Evolutionary conservation across 2,888 invertebrate species (phyloP), one percentile per base, ranked within the genome.

Genomic region (Chaitophorus viminalis): DNA sequence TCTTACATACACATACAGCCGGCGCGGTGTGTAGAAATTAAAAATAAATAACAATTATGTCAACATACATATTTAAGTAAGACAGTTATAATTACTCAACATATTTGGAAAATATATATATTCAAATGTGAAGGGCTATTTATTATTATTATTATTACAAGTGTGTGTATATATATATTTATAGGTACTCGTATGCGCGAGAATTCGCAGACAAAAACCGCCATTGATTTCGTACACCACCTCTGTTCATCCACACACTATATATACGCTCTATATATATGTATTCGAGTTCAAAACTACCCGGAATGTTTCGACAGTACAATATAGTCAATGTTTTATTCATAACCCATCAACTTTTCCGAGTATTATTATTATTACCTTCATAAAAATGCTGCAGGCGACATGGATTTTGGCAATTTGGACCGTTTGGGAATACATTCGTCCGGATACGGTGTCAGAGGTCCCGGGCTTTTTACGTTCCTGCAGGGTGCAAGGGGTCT

Each of bases 301-400:
- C 77, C 65, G 31, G 9, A 78, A 70, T n/a, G 36, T 70, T 78
- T 72, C 29, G 39, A 21, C 60, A 46, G 52, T 72, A 75, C 36
- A 29, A 11, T 29, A 46, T 3, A n/a, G 68, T 25, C 29, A 39
- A 79, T 79, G 86, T 86, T 86, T 79, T 86, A 86, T 86, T 86
- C 86, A 79, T 86, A 86, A 60, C 46, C 52, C 33, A 68, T 85
- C 72, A 25, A 79, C 78, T 52, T 77, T 72, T 9, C 21, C n/a
- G 70, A 70, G 77, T 86, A 54, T 77, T 85, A 77, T 85, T 84
- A 86, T 85, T 86, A 86, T 78, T 78, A 54, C 78, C 78, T 78
- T 78, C 72, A 70, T 86, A 78, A 86, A 85, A 86, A 78, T 72
- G 39, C 75, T 39, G n/a, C 72, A 60, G 78, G 86, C 29, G 54